phyloP scores from a whole-genome alignment of 2,888 invertebrate genomes.

The Autographa pulchrina region DNA sequence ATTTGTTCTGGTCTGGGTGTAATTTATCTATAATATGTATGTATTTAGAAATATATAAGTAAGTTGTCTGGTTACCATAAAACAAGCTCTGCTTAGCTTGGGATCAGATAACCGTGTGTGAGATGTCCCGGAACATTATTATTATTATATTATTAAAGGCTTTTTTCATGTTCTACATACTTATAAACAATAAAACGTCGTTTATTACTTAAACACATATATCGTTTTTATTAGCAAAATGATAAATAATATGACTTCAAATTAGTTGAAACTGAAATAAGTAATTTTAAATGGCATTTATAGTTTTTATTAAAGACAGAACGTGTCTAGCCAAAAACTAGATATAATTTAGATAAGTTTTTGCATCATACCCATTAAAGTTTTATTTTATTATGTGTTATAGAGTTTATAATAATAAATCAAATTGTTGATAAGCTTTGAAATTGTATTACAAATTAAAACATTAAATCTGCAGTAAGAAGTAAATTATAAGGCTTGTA shows the following conservation, averaged over 20 bases:
- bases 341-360: constrained; percentile 46
- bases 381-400: constrained; percentile 32
- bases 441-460: background rate
- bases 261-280: constrained; percentile 11
- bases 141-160: no score
- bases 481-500: background rate
- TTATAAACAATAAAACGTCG: background rate
- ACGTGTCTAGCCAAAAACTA: constrained; percentile 32
- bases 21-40: no score
- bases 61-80: no score
- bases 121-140: no score
- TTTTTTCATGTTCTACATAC: background rate
- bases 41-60: no score
- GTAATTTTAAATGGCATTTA: constrained; percentile 32
- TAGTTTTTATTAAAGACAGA: constrained; percentile 30
- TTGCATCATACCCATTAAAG: constrained; percentile 16
- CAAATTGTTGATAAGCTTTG: constrained; percentile 26
- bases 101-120: no score
- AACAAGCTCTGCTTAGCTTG: no score
- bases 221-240: background rate
- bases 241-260: background rate
- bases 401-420: constrained; percentile 38
- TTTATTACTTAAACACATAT: background rate
- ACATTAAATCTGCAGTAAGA: background rate
- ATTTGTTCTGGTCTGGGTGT: no score